Evolutionary conservation across 2,888 invertebrate genomes (phyloP), one percentile per base, ranked within the genome.

Genomic region (Ochropleura leucogaster): DNA sequence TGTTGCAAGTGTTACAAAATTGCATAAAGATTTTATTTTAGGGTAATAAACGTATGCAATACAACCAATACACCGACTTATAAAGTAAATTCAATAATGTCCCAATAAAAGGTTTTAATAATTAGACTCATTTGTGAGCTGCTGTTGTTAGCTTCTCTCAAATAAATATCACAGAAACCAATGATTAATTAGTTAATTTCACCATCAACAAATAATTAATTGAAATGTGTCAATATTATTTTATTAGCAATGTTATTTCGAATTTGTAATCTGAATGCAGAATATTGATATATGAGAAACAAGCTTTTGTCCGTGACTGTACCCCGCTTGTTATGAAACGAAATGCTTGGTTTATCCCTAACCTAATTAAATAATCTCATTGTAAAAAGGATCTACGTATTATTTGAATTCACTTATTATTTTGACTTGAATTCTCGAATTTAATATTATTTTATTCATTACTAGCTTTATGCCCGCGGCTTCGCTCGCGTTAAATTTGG

Each of bases 101-200:
- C 46, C 44, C 63, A 51, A 77, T 18, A 62, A 16, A 47, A 42
- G 16, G 12, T 42, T 67, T 66, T 67, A 69, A 82, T 77, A 16
- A 30, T 2, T 30, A 65, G 4, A 62, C 53, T 80, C 62, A 59
- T 72, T 76, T 63, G 18, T 44, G 14, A 18, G n/a, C 57, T n/a
- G 30, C 57, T n/a, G 57, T 57, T 76, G 18, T 53, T 72, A 20
- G 30, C 51, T 40, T 51, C 16, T 60, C 40, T 64, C 49, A 57
- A 74, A 60, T 18, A 64, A 57, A 51, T 44, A 49, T 70, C 51
- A 72, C 57, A 60, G 16, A 72, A 83, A 78, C 68, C 47, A 83
- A 68, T 53, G 12, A 72, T 59, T 74, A 80, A 74, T 74, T 60
- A 49, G 44, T 72, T 20, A 53, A 63, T 66, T 66, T 57, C 16